These are phyloP conservation scores for Phallusia fumigata DNA, from an alignment of 23 tunicate genomes.

Conservation along the genomic window DNA sequence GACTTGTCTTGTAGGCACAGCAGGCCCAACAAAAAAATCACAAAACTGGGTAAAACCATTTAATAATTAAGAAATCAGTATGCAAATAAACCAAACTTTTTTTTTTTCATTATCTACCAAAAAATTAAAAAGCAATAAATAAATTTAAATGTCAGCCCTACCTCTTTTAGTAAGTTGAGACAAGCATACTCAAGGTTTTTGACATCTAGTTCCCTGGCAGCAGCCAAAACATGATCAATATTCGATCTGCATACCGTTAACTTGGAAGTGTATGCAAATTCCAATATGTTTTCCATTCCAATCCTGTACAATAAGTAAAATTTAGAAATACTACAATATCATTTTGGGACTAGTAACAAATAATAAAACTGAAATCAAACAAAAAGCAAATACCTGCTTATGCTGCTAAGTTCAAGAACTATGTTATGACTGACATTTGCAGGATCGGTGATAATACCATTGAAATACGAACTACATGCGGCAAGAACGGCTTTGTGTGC, in stretches of 20 bases:
- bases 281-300: conserved; percentile 76
- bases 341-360: too few relatives aligned
- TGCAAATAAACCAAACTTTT: too few relatives aligned
- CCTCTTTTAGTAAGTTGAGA: conserved; percentile 66
- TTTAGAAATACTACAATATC: not conserved
- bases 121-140: too few relatives aligned
- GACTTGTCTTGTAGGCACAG: too few relatives aligned
- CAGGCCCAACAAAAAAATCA: too few relatives aligned
- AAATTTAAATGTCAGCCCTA: not conserved
- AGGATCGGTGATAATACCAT: conserved; percentile 85
- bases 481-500: conserved; percentile 90
- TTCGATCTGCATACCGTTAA: conserved; percentile 62
- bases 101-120: too few relatives aligned
- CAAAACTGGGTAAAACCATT: too few relatives aligned
- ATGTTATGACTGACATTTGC: conserved; percentile 88
- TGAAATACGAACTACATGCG: conserved; percentile 88
- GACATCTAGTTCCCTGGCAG: conserved; percentile 73
- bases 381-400: conserved; percentile 32
- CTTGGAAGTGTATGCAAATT: conserved; percentile 95
- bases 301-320: conserved; percentile 24
- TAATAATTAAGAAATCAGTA: too few relatives aligned
- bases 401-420: conserved; percentile 86
- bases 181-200: conserved; percentile 92
- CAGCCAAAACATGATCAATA: conserved; percentile 71
- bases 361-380: not conserved